Conservation (phyloP, 2,888 invertebrate species). For the Chrysotoxum bicinctum region DNA sequence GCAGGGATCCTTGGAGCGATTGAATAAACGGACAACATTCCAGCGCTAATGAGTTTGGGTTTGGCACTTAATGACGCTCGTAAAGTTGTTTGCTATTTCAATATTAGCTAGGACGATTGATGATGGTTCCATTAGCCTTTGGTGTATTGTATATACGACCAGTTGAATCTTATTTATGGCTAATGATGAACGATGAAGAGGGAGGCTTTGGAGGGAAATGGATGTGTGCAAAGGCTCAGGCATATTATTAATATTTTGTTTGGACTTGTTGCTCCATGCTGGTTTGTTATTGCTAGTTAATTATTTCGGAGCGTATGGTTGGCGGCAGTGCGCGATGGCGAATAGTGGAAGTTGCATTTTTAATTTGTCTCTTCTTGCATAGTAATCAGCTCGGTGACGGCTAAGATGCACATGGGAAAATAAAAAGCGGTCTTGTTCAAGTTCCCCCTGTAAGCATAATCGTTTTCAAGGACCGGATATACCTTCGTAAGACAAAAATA, state of each 20-base stretch:
- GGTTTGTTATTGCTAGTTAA: conserved; percentile 52
- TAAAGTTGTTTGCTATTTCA: conserved; percentile 65
- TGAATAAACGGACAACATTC: conserved; percentile 65
- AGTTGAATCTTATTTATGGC: conserved; percentile 20
- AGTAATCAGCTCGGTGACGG: background rate
- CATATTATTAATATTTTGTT: conserved; percentile 49
- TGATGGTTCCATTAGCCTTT: conserved; percentile 55
- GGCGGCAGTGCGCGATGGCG: background rate
- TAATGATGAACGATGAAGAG: background rate
- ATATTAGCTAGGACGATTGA: conserved; percentile 61
- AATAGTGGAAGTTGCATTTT: conserved; percentile 28
- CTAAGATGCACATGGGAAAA: too few species aligned
- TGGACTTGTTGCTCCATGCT: conserved; percentile 44
- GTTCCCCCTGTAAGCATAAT: too few species aligned
- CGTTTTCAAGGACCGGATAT: too few species aligned
- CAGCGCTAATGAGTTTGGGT: conserved; percentile 71
- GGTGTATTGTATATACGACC: conserved; percentile 10
- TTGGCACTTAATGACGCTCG: conserved; percentile 66
- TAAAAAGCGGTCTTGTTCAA: too few species aligned
- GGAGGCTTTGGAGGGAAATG: background rate
- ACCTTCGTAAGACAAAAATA: too few species aligned
- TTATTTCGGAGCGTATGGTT: conserved; percentile 28
- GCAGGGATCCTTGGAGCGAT: conserved; percentile 49
- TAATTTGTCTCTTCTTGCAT: conserved; percentile 11
- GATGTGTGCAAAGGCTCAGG: conserved; percentile 7